Conservation (phyloP, 1,140 invertebrate species). For the Spodoptera litura region DNA sequence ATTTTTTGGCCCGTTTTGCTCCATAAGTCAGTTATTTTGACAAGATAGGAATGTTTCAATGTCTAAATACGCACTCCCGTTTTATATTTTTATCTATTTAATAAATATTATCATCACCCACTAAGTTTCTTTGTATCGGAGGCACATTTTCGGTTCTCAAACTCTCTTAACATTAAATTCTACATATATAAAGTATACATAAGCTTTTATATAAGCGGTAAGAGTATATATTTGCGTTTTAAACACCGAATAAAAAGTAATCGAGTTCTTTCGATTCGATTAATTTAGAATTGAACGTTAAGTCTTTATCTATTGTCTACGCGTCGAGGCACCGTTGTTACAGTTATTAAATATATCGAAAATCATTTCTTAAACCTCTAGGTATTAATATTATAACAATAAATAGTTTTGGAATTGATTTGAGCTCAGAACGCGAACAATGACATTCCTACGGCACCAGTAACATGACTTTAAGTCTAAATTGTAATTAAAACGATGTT, state of each 20-base stretch:
- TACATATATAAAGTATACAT: slow-evolving; percentile 29
- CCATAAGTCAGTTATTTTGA: no score
- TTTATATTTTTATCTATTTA: slow-evolving; percentile 45
- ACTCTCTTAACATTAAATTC: slow-evolving; percentile 46
- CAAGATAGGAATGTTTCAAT: background rate
- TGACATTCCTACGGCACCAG: slow-evolving; percentile 42
- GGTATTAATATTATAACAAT: slow-evolving; percentile 36
- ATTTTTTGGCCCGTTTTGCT: no score
- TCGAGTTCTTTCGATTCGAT: slow-evolving; percentile 29
- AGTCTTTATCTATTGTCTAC: slow-evolving; percentile 47
- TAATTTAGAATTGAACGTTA: slow-evolving; percentile 33
- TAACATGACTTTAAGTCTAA: background rate
- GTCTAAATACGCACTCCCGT: slow-evolving; percentile 10
- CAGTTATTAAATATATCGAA: slow-evolving; percentile 48
- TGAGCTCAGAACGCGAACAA: slow-evolving; percentile 42
- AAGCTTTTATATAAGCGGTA: slow-evolving; percentile 39
- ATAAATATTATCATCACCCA: slow-evolving; percentile 55
- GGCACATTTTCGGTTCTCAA: slow-evolving; percentile 65
- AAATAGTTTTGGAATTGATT: slow-evolving; percentile 49
- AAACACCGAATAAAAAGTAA: slow-evolving; percentile 29
- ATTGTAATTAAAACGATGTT: slow-evolving; percentile 23
- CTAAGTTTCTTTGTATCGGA: slow-evolving; percentile 55
- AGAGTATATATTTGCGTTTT: slow-evolving; percentile 45
- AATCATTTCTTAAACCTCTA: slow-evolving; percentile 27
- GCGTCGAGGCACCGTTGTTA: slow-evolving; percentile 40